Base-by-base conservation (phyloP, 2,888 invertebrate species). In the Acronicta aceris region DNA sequence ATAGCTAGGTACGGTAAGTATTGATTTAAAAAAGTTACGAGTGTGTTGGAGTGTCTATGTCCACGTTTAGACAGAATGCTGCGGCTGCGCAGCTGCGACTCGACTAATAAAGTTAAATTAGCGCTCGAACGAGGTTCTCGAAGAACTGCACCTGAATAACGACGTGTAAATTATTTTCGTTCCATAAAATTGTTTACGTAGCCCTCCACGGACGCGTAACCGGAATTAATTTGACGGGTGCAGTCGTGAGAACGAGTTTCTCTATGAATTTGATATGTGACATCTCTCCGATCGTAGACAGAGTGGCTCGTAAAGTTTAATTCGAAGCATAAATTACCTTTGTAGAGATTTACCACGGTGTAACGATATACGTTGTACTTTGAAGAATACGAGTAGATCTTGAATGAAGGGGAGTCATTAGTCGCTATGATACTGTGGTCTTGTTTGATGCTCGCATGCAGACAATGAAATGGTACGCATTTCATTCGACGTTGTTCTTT, bases 191-290 rank as follows among this genome's bases (percentile, higher is more conserved):
- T 82, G 69, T 85, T 84, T 82, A 84, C 81, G 79, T 76, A 76
- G 71, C 72, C 78, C 64, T 68, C 68, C 72, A 81, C 76, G 75
- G 78, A 81, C 79, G 69, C 78, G 82, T 81, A 85, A 81, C 84
- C 84, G 83, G 85, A 88, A 83, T 86, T 85, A 88, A 90, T 85
- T 84, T 84, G 90, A 90, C 92, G 89, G 88, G 88, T 90, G 91
- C 85, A 83, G 71, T 81, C 83, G 81, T 83, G 83, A 81, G 85
- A 89, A 90, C 88, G 57, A 76, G 89, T 88, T 86, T 80, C 78
- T 76, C 81, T 81, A 83, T 81, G 83, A 85, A 87, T 90, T 90
- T 89, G 88, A 89, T 89, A 89, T 89, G 90, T 89, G 89, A 89
- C 89, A 87, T 83, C 83, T 78, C 78, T 68, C 74, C 78, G 77